phyloP scores from a whole-genome alignment of 2,888 invertebrate species.

The Pseudococcus viburni region DNA sequence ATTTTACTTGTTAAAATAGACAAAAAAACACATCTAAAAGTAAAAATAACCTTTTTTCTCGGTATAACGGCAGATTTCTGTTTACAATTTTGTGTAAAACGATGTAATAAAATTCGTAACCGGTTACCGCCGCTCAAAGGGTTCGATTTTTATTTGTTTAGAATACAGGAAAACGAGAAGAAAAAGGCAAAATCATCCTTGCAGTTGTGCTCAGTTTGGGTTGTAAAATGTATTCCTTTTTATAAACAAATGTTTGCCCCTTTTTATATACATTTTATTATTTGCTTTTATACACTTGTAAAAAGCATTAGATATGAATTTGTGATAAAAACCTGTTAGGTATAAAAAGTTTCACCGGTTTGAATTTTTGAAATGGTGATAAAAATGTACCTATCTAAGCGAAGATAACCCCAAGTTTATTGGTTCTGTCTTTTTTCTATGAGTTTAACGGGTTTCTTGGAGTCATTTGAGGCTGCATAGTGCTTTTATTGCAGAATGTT shows the following conservation, averaged over 20 bases:
- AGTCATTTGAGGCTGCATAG: too few species aligned
- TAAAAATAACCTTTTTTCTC: not conserved
- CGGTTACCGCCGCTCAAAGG: not conserved
- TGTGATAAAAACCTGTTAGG: too few species aligned
- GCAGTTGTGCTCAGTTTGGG: not conserved
- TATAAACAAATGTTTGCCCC: not conserved
- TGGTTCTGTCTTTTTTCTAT: too few species aligned
- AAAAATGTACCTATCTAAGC: too few species aligned
- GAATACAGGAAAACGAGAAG: not conserved
- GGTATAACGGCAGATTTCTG: not conserved
- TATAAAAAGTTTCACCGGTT: too few species aligned
- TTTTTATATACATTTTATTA: not conserved
- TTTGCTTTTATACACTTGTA: not conserved
- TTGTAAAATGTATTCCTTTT: not conserved
- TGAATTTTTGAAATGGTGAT: too few species aligned
- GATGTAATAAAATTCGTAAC: not conserved
- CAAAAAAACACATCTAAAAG: not conserved
- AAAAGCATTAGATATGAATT: too few species aligned
- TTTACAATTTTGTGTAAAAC: not conserved
- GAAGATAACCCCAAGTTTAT: too few species aligned
- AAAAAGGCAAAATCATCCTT: not conserved
- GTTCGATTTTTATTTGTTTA: not conserved
- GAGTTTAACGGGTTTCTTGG: too few species aligned
- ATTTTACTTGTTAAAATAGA: not conserved
- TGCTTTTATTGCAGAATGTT: too few species aligned